Evolutionary conservation across 2,797 vertebrate species (phyloP), one percentile per base, ranked within the genome.

Genomic region (Babyrousa celebensis): DNA sequence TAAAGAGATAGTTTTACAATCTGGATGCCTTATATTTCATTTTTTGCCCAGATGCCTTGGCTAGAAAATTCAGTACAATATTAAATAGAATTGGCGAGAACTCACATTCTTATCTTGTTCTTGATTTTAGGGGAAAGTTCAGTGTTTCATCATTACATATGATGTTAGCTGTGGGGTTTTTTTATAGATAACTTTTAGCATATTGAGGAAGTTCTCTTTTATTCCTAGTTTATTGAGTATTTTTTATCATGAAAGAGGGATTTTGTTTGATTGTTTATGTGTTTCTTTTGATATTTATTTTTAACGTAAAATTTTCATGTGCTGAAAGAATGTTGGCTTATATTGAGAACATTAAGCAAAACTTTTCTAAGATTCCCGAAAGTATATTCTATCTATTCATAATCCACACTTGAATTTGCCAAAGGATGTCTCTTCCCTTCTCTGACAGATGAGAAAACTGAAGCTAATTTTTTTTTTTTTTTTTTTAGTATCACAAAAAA

Each of bases 251-350:
- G 48, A 72, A 95, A 87, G 18, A 1, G 12, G 1, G 6, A 23
- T 70, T 91, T 91, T 84, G 3, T 56, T 71, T 84, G 3, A 43
- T 71, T 89, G 6, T 87, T 67, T 29, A 29, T 71, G 62, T 85
- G 20, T 56, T 83, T 85, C 12, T 89, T 78, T 96, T 87, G 12
- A 54, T 40, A 70, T 80, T 88, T 94, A 9, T 85, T 80, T 94
- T 65, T 82, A 80, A 94, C 18, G 62, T 95, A 87, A 74, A n/a
- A 9, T 58, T 94, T 70, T 95, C 52, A 89, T 83, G 52, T 80
- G 9, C 54, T 92, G 6, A 63, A 70, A 92, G 15, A 63, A 80
- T 68, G 6, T 70, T 89, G 23, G 12, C 15, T n/a, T 92, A 54
- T 92, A n/a, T 27, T 70, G 48, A 90, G 23, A 91, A 70, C 5